A percentile compares a stretch with the other conserved stretches of the same genome.
Conservation (phyloP, 2,888 invertebrate species). For the Salpingus planirostris region DNA sequence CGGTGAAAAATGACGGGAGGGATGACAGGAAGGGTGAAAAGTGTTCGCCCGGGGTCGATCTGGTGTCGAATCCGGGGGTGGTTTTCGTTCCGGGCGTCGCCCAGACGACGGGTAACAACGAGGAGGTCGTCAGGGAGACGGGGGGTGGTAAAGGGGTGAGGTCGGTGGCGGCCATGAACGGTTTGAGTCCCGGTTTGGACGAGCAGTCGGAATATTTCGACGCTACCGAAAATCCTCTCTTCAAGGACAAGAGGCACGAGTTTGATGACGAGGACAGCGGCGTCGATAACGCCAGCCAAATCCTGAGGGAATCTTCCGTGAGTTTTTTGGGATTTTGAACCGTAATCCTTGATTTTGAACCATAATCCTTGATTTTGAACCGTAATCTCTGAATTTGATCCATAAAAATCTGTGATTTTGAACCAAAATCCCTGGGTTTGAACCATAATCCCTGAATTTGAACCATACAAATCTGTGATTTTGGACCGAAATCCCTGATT, state of each 20-base stretch:
- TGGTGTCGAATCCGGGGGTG: constrained; percentile 35
- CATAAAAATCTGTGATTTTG: too few relatives aligned
- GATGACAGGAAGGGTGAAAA: constrained; percentile 18
- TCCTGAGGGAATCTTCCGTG: constrained; percentile 38
- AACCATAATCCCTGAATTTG: too few relatives aligned
- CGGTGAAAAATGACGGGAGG: constrained; percentile 15
- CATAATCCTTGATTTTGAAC: too few relatives aligned
- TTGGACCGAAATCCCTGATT: too few relatives aligned
- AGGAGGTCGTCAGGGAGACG: too few relatives aligned
- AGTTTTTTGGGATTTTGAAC: too few relatives aligned
- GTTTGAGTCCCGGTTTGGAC: constrained; percentile 54
- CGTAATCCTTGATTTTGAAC: too few relatives aligned
- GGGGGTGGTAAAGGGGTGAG: too few relatives aligned
- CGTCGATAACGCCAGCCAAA: constrained; percentile 41
- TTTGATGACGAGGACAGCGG: constrained; percentile 40
- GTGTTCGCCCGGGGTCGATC: constrained; percentile 35
- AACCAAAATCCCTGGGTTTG: too few relatives aligned
- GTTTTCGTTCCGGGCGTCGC: constrained; percentile 34
- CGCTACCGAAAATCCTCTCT: constrained; percentile 56
- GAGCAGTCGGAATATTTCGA: constrained; percentile 75
- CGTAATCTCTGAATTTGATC: too few relatives aligned
- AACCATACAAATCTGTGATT: too few relatives aligned
- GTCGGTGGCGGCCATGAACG: constrained; percentile 40
- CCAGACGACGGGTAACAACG: constrained; percentile 34
- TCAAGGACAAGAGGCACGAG: constrained; percentile 36